Conservation (phyloP, 2,113 vertebrate species). For the Arizona elegans region DNA sequence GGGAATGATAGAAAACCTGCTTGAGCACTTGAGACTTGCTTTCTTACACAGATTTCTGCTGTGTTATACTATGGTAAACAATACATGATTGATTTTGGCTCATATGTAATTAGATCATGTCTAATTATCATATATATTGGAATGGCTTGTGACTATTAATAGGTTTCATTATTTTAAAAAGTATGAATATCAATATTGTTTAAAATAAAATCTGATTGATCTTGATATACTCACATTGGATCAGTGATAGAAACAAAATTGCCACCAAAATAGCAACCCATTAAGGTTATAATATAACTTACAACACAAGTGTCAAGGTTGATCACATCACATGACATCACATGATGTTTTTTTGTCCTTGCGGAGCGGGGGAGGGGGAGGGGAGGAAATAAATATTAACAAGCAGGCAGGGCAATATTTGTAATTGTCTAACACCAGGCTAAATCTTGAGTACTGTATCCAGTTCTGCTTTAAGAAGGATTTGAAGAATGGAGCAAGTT, state of each 20-base stretch:
- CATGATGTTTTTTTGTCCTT: too few relatives aligned
- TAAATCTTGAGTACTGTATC: not conserved
- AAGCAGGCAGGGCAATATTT: not conserved
- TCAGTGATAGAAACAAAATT: not conserved
- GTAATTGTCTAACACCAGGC: not conserved
- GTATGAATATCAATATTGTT: not conserved
- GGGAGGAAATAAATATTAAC: not conserved
- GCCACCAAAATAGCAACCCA: not conserved
- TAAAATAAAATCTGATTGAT: not conserved
- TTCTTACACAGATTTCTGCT: not conserved
- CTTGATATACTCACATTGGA: not conserved
- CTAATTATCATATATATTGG: not conserved
- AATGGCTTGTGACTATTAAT: not conserved
- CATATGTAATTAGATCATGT: rapidly evolving
- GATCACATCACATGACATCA: too few relatives aligned
- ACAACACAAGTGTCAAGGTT: too few relatives aligned
- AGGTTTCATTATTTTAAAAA: not conserved
- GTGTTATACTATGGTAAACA: not conserved
- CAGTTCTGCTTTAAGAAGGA: not conserved
- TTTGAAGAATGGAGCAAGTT: not conserved
- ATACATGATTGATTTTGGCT: not conserved
- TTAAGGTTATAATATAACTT: not conserved
- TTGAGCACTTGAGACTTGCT: not conserved
- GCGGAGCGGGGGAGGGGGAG: too few relatives aligned
- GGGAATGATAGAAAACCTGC: not conserved